Base-by-base conservation (phyloP, 2,113 vertebrate species). In the Poecile atricapillus region DNA sequence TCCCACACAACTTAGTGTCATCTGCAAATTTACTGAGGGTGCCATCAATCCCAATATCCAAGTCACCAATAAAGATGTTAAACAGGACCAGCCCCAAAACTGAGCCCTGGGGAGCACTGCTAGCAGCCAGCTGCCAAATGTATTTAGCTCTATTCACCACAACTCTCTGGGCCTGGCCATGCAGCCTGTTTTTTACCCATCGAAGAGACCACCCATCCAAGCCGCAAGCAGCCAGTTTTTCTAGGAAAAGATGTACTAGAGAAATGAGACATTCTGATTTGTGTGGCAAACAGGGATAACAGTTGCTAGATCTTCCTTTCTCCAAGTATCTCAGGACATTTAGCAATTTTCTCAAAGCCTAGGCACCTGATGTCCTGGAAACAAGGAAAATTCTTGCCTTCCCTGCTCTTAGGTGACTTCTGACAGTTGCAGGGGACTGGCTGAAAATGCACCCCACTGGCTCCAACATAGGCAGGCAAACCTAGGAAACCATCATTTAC, bases 391-490 rank as follows among this genome's bases (percentile, higher is more conserved):
- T 85, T 73, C 63, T 85, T 9, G n/a, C 10, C 8, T 74, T 16
- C 22, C 25, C 18, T 49, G 33, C n/a, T 65, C 50, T 52, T 56
- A 67, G 56, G 28, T 64, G 30, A 67, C 52, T 88, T 67, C 78
- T 93, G 67, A 47, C 6, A 14, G 47, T 59, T 70, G 46, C 43
- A 77, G 41, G 22, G 27, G 50, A 23, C 39, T 2, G 10, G 63
- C 30, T 83, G 75, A 65, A 86, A 91, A 93, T 33, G 52, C 14
- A 27, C 7, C 4, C 39, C 11, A 3, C 17, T 52, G 35, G 4
- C 70, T 82, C 31, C 0, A 0, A 85, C n/a, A 82, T 9, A 41
- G 69, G 50, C 1, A 0, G 43, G 30, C 23, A 28, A 83, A 90
- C 24, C 28, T 31, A 65, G 53, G 43, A 76, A 93, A 83, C 46